Conservation (phyloP, 2,797 vertebrate genomes). For the Lepidocolaptes lacrymiger region DNA sequence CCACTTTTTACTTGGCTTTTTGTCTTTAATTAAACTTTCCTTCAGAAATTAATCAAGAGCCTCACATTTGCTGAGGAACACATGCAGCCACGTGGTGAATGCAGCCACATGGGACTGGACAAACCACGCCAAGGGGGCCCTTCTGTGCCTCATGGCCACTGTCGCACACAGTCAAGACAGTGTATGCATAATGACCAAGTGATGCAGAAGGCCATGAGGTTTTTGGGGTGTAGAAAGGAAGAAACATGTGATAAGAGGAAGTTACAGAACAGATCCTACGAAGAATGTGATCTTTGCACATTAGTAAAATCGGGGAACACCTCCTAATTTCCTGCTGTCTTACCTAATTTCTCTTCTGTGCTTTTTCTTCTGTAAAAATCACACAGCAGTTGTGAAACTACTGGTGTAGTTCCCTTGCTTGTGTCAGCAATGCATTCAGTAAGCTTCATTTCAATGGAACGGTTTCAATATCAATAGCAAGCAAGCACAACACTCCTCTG, state of each 20-base stretch:
- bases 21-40: not conserved
- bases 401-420: not conserved
- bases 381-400: conserved; percentile 8
- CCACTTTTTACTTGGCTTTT: not conserved
- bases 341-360: not conserved
- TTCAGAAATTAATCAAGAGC: not conserved
- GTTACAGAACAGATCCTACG: not conserved
- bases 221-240: not conserved
- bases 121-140: not conserved
- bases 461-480: not conserved
- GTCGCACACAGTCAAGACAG: not conserved
- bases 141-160: not conserved
- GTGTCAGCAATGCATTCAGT: not conserved
- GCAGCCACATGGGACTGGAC: not conserved
- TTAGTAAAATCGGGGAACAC: not conserved
- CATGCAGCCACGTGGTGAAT: not conserved
- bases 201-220: not conserved
- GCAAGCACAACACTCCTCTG: not conserved
- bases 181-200: fast-evolving
- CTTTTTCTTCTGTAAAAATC: not conserved
- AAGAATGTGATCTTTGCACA: not conserved
- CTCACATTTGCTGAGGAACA: not conserved
- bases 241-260: not conserved
- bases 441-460: not conserved
- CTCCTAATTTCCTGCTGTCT: conserved; percentile 9